Evolutionary conservation across 1,140 invertebrate genomes (phyloP).

Genomic region (Dinothrombium tinctorium): DNA sequence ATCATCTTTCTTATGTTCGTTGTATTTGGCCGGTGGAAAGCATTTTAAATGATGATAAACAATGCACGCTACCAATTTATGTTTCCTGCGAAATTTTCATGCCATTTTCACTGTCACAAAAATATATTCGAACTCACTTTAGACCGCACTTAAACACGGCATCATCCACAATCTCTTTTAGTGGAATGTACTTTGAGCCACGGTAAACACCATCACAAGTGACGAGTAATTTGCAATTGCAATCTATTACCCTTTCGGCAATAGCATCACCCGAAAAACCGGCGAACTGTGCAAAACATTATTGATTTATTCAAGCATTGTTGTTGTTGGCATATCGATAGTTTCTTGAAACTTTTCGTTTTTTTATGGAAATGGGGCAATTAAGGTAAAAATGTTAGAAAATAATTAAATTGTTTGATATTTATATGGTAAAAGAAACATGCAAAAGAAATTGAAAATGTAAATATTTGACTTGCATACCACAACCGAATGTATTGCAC

Average conservation of each 20-base stretch:
- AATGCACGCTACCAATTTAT: not conserved
- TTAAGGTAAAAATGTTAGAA: too few species aligned
- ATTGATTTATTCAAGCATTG: too few species aligned
- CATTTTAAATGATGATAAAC: conserved; percentile 4
- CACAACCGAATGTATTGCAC: conserved; percentile 86
- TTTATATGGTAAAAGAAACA: conserved; percentile 4
- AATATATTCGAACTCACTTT: conserved; percentile 18
- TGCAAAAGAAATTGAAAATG: too few species aligned
- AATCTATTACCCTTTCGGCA: conserved; percentile 69
- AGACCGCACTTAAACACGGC: conserved; percentile 22
- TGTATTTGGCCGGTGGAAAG: not conserved
- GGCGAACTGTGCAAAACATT: conserved; percentile 41
- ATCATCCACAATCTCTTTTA: conserved; percentile 67
- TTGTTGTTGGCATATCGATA: too few species aligned
- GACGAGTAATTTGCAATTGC: conserved; percentile 47
- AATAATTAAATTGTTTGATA: conserved; percentile 1
- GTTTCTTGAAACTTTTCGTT: too few species aligned
- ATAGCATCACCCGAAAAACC: conserved; percentile 83
- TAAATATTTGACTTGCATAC: conserved; percentile 27
- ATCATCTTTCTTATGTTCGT: not conserved
- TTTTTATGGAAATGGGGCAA: too few species aligned
- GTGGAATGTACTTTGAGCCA: conserved; percentile 56
- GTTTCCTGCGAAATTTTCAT: conserved; percentile 1
- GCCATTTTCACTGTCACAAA: too few species aligned
- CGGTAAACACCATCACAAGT: conserved; percentile 80